phyloP scores from a whole-genome alignment of 2,797 vertebrate genomes.

The Glyptemys insculpta region DNA sequence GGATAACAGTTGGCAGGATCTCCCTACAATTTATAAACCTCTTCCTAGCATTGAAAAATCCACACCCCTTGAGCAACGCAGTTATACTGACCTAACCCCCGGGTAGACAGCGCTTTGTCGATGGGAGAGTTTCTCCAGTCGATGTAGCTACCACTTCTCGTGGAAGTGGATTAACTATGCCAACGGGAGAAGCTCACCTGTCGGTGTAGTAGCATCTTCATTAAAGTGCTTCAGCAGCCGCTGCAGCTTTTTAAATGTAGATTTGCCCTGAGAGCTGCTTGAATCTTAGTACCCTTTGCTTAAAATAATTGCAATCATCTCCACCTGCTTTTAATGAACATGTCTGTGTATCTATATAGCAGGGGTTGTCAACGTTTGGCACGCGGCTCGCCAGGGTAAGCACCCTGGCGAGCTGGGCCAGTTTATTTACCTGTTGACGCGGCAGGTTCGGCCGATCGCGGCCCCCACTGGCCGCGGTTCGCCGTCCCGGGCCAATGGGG shows the following conservation, averaged over 20 bases:
- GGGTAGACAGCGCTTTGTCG: not conserved
- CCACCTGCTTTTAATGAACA: not conserved
- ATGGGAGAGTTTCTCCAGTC: not conserved
- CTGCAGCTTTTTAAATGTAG: not conserved
- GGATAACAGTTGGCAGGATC: too few species aligned
- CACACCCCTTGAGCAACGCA: not conserved
- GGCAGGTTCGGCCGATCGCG: too few species aligned
- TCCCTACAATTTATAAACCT: not conserved
- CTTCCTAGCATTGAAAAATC: not conserved
- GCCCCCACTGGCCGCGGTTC: too few species aligned
- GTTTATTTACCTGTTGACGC: too few species aligned
- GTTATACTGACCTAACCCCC: too few species aligned
- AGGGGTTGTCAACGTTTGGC: too few species aligned
- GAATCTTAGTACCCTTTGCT: not conserved
- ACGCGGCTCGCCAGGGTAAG: too few species aligned
- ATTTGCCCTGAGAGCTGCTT: not conserved
- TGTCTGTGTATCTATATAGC: not conserved
- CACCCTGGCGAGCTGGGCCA: too few species aligned
- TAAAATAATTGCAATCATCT: not conserved
- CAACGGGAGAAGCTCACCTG: not conserved
- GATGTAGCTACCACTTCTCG: not conserved
- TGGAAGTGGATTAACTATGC: not conserved
- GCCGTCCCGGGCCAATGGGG: too few species aligned
- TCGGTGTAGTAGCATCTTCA: not conserved
- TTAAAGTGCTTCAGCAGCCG: not conserved